Conservation (phyloP, 2,113 vertebrate species). For the Pipra filicauda region DNA sequence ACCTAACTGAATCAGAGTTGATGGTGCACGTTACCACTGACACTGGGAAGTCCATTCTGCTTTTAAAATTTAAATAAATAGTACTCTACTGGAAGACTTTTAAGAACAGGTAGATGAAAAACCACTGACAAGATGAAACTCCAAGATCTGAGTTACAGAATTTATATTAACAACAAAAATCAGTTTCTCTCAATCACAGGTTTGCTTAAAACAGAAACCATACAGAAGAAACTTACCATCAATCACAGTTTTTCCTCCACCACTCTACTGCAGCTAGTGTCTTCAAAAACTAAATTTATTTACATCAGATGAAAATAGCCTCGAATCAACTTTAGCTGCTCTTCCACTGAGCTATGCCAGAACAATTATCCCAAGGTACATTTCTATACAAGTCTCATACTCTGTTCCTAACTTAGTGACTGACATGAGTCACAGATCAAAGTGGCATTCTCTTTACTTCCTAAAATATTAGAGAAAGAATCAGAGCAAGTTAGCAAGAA, state of each 20-base stretch:
- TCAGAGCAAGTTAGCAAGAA: not conserved
- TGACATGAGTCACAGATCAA: not conserved
- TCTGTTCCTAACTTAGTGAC: not conserved
- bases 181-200: fast-evolving
- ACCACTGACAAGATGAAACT: not conserved
- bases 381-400: not conserved
- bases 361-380: not conserved
- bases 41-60: not conserved
- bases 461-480: not conserved
- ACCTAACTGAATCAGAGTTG: not conserved
- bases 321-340: not conserved
- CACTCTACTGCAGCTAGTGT: not conserved
- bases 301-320: not conserved
- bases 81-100: not conserved
- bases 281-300: not conserved
- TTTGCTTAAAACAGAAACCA: not conserved
- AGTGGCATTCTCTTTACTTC: not conserved
- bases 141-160: not conserved
- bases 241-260: not conserved
- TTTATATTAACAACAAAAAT: not conserved
- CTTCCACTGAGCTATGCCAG: not conserved
- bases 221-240: not conserved
- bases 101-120: not conserved
- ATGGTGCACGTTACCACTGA: fast-evolving
- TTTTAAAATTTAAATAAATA: not conserved